Conservation (phyloP, 2,113 vertebrate species). For the Elgaria multicarinata region DNA sequence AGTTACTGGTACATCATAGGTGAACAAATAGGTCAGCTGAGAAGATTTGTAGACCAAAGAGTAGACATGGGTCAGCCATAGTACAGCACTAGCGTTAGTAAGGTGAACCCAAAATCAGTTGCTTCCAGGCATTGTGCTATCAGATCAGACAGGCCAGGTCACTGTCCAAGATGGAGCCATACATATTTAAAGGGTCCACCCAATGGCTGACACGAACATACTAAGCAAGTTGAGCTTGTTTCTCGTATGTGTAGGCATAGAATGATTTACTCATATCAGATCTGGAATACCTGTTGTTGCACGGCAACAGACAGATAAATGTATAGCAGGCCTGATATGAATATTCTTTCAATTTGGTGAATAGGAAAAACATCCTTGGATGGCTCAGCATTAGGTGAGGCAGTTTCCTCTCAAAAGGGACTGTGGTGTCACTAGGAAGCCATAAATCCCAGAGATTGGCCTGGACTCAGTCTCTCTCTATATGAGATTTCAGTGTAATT, state of each 20-base stretch:
- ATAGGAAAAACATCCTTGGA: neutral
- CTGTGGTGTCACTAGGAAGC: neutral
- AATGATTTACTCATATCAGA: neutral
- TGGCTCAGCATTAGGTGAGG: neutral
- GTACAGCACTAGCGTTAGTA: neutral
- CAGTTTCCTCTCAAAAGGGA: neutral
- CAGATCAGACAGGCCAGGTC: neutral
- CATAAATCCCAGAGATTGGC: neutral
- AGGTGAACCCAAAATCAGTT: neutral
- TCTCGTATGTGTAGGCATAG: neutral
- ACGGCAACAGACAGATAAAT: neutral
- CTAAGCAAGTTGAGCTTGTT: neutral
- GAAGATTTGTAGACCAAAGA: neutral
- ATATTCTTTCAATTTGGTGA: neutral
- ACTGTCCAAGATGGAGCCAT: neutral
- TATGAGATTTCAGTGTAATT: neutral
- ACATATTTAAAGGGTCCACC: neutral
- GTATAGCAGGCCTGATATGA: neutral
- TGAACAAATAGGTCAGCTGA: neutral
- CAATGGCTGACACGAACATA: neutral
- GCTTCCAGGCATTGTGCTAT: neutral
- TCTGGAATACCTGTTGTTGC: neutral
- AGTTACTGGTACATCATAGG: neutral
- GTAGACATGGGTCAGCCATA: neutral
- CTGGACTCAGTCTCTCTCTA: neutral